Base-by-base conservation (phyloP, 2,113 vertebrate species). In the Struthidea cinerea region DNA sequence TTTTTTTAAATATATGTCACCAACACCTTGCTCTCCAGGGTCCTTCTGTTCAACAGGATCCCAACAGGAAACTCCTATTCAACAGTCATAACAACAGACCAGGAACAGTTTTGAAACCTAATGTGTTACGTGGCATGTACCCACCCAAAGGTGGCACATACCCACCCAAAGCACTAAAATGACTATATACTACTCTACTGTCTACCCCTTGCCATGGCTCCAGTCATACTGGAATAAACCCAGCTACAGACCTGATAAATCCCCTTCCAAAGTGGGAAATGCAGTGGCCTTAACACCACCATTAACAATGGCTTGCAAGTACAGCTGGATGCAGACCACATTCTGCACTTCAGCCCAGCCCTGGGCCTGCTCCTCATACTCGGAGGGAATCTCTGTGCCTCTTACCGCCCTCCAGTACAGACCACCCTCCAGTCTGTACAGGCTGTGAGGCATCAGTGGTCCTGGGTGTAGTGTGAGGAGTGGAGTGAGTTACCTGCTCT, bases 351-450 rank as follows among this genome's bases (percentile, higher is more conserved):
- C 80, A 56, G 17, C 46, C 26, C n/a, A 69, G 50, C 20, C 46
- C 16, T 13, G 7, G 13, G n/a, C n/a, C n/a, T 69, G 18, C 55
- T 73, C 24, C 30, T 13, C 2, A 0, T 44, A 32, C 27, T 83
- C 28, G 15, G 26, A 59, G 18, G 4, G 10, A 23, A 63, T 30
- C 20, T 65, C 39, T 50, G 13, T 26, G 18, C 14, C 12, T 47
- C 27, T 44, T 17, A 64, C 10, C 0, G 2, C 12, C 6, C 23
- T 73, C 41, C 3, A 1, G 16, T 27, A 26, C 0, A 1, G 26
- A 71, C 9, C 3, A 5, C 9, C 6, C 18, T 69, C 41, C 5
- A 2, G 16, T 33, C 33, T 39, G 2, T 19, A 11, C 32, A 71
- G n/a, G 18, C n/a, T 35, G 3, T 28, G 28, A 71, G 69, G 41